These are phyloP conservation scores for Zonitis immaculata DNA, from an alignment of 2,888 invertebrate species.

Conservation along the genomic window DNA sequence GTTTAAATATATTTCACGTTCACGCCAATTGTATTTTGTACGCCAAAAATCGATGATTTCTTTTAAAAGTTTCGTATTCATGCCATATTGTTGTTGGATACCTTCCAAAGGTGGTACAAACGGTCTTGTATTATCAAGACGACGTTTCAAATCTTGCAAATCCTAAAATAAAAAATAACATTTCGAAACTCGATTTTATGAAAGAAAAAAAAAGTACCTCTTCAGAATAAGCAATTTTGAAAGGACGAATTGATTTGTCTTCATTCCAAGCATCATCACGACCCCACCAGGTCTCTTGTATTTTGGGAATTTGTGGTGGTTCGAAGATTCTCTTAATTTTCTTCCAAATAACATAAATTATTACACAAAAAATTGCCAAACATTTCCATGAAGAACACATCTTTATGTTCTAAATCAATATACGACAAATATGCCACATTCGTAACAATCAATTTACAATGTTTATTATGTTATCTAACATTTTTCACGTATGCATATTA, in stretches of 20 bases:
- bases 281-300: conserved; percentile 16
- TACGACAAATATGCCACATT: neutral
- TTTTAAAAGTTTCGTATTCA: conserved; percentile 62
- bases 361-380: neutral
- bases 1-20: conserved; percentile 59
- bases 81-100: conserved; percentile 73
- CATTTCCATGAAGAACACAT: neutral
- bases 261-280: conserved; percentile 5
- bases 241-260: conserved; percentile 12
- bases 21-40: conserved; percentile 62
- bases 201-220: conserved; percentile 6
- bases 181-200: conserved; percentile 5
- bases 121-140: conserved; percentile 51
- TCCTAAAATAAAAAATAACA: conserved; percentile 22
- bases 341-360: neutral
- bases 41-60: conserved; percentile 74
- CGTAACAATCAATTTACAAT: too few relatives aligned
- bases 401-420: neutral
- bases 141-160: conserved; percentile 50
- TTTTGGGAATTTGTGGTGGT: conserved; percentile 9
- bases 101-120: conserved; percentile 58
- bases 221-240: conserved; percentile 8
- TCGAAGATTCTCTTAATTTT: conserved; percentile 9
- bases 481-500: too few relatives aligned
- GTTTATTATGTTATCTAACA: too few relatives aligned